A percentile compares a stretch with the other conserved stretches of the same genome.
These are phyloP conservation scores for Cotesia glomerata DNA, from an alignment of 1,140 invertebrate genomes.

Conservation along the genomic window DNA sequence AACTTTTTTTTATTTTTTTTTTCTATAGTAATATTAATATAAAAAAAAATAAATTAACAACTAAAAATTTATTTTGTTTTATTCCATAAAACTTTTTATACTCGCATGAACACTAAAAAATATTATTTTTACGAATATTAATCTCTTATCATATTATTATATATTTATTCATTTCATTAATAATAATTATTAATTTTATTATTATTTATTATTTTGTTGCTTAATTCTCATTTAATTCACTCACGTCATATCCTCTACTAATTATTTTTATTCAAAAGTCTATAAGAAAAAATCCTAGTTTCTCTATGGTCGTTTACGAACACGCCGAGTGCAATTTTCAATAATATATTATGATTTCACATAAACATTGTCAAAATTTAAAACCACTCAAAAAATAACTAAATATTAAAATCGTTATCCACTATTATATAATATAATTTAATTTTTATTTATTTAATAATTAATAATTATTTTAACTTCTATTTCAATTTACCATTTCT, in stretches of 20 bases:
- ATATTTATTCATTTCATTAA: not conserved
- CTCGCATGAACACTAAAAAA: constrained; percentile 9
- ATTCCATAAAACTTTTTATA: not conserved
- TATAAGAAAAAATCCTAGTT: constrained; percentile 15
- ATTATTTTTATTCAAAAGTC: constrained; percentile 14
- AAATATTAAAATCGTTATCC: constrained; percentile 1
- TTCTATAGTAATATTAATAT: too few relatives aligned
- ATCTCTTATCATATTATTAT: not conserved
- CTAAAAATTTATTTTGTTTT: constrained; percentile 9
- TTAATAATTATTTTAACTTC: not conserved
- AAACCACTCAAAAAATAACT: not conserved
- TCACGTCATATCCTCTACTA: constrained; percentile 10
- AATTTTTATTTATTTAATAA: not conserved
- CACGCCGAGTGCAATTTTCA: not conserved
- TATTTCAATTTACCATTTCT: not conserved
- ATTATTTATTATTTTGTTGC: not conserved
- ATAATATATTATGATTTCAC: not conserved
- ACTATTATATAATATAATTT: not conserved
- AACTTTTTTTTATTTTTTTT: not conserved
- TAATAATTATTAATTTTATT: not conserved
- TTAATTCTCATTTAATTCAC: constrained; percentile 14
- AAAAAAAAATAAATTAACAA: not conserved
- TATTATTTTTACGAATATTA: constrained; percentile 7
- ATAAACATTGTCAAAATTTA: not conserved
- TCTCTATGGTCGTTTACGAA: constrained; percentile 16